These are phyloP conservation scores for Crematogaster levior DNA, from an alignment of 2,888 invertebrate species.

Conservation along the genomic window DNA sequence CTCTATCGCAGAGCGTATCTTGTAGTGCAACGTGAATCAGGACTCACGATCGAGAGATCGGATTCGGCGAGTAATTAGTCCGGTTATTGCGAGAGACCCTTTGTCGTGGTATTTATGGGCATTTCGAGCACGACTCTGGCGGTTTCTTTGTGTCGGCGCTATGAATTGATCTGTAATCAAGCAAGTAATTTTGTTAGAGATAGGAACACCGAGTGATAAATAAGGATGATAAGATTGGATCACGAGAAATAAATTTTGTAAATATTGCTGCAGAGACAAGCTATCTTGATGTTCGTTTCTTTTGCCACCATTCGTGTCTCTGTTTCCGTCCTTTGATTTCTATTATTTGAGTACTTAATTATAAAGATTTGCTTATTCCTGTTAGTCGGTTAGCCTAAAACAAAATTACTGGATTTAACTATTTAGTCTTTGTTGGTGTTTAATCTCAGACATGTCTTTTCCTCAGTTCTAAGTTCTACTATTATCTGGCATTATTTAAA, in stretches of 20 bases:
- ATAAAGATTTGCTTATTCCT: background rate
- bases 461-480: background rate
- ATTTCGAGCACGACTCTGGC: constrained; percentile 42
- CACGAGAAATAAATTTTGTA: background rate
- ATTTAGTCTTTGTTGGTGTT: background rate
- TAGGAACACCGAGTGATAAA: constrained; percentile 6
- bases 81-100: constrained; percentile 40
- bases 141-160: background rate
- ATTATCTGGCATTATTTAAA: constrained; percentile 47
- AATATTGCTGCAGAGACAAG: constrained; percentile 24
- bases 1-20: constrained; percentile 66
- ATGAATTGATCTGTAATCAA: constrained; percentile 11
- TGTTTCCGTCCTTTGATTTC: background rate
- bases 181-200: constrained; percentile 25
- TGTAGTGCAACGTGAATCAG: constrained; percentile 12
- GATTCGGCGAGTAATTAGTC: constrained; percentile 58
- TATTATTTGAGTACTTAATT: background rate
- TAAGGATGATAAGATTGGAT: constrained; percentile 33
- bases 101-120: constrained; percentile 51
- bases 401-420: background rate
- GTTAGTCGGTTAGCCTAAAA: background rate
- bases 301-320: background rate
- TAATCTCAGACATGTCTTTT: background rate
- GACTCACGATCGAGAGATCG: constrained; percentile 42
- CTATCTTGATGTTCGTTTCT: background rate